These are phyloP conservation scores for Drosophila leonis DNA, from an alignment of 2,888 invertebrate species.

Conservation along the genomic window DNA sequence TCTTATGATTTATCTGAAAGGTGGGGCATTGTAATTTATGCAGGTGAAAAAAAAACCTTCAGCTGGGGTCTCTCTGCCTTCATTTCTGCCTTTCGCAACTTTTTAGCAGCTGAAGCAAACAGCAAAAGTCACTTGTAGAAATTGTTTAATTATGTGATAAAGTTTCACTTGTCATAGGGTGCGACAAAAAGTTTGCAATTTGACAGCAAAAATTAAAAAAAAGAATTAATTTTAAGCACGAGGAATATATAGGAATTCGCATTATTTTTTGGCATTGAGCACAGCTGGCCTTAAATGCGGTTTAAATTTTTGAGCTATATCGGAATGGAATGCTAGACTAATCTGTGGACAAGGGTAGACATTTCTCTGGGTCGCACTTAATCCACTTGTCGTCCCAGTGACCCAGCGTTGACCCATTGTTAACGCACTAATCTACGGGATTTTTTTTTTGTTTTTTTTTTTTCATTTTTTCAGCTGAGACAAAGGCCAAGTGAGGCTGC, in stretches of 20 bases:
- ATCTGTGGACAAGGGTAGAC: conserved; percentile 69
- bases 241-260: conserved; percentile 4
- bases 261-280: neutral
- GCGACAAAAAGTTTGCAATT: conserved; percentile 39
- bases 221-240: conserved; percentile 64
- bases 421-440: conserved; percentile 70
- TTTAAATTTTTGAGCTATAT: conserved; percentile 21
- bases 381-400: conserved; percentile 52
- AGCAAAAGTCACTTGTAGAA: conserved; percentile 53
- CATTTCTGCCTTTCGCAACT: conserved; percentile 41
- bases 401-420: conserved; percentile 66
- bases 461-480: conserved; percentile 60
- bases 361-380: conserved; percentile 37
- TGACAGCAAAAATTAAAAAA: conserved; percentile 43
- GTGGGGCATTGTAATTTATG: conserved; percentile 62
- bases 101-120: conserved; percentile 40
- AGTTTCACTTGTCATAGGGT: conserved; percentile 60
- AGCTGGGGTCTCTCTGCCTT: conserved; percentile 7
- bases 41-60: conserved; percentile 47
- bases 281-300: conserved; percentile 8
- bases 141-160: conserved; percentile 75
- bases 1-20: conserved; percentile 64
- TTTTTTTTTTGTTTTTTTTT: conserved; percentile 12
- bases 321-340: conserved; percentile 35
- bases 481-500: conserved; percentile 25